Evolutionary conservation across 2,888 invertebrate genomes (phyloP).

Genomic region (Acleris literana): DNA sequence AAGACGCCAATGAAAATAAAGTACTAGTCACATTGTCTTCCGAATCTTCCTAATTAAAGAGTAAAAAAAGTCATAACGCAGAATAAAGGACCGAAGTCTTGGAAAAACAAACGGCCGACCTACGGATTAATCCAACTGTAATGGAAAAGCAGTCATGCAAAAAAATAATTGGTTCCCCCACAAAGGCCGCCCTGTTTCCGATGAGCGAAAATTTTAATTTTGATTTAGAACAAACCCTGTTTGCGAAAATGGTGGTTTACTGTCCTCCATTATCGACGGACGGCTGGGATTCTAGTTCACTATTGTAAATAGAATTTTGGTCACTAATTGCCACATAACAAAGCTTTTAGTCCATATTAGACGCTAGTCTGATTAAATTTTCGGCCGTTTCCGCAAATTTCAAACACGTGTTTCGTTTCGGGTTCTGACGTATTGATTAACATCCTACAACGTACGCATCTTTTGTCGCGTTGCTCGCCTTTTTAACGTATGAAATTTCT

Average conservation of each 20-base stretch:
- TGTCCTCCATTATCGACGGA: conserved; percentile 12
- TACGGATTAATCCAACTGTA: conserved; percentile 66
- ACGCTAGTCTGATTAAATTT: too few relatives aligned
- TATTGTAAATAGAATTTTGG: neutral
- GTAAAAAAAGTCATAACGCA: conserved; percentile 41
- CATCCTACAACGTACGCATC: too few relatives aligned
- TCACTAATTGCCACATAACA: neutral
- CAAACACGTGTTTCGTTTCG: too few relatives aligned
- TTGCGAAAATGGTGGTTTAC: conserved; percentile 13
- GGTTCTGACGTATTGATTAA: too few relatives aligned
- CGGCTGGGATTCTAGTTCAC: neutral
- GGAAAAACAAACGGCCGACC: conserved; percentile 62
- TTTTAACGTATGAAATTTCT: too few relatives aligned
- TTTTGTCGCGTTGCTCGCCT: too few relatives aligned
- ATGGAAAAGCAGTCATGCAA: conserved; percentile 70
- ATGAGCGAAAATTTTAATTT: conserved; percentile 59
- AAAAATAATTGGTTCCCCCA: conserved; percentile 76
- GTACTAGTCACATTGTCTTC: neutral
- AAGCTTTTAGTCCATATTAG: too few relatives aligned
- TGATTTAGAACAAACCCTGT: conserved; percentile 37
- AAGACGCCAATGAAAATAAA: too few relatives aligned
- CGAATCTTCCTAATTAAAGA: conserved; percentile 21
- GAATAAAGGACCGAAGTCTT: conserved; percentile 51
- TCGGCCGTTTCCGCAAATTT: too few relatives aligned
- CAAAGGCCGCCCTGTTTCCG: conserved; percentile 66